Conservation (phyloP, 2,888 invertebrate species). For the Fissipunctia ypsillon region DNA sequence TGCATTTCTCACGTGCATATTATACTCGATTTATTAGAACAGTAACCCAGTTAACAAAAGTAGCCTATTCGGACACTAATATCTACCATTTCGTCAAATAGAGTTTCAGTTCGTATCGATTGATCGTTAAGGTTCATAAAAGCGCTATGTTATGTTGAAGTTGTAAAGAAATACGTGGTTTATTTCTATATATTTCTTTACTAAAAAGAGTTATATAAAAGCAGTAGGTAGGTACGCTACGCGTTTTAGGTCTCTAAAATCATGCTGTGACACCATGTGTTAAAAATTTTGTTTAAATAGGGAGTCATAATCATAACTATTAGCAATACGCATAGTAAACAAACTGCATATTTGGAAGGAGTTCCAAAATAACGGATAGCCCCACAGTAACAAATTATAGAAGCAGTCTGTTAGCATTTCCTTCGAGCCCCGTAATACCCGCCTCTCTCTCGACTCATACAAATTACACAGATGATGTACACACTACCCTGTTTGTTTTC, state of each 20-base stretch:
- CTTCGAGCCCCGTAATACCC: conserved; percentile 22
- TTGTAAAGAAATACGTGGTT: background rate
- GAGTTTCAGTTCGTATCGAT: background rate
- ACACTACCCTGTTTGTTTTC: conserved; percentile 32
- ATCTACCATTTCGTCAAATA: background rate
- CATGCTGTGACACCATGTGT: background rate
- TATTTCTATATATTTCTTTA: background rate
- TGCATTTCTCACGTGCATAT: too few species aligned
- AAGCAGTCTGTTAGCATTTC: conserved; percentile 42
- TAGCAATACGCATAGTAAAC: background rate
- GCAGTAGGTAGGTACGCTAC: too few species aligned
- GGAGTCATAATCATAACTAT: background rate
- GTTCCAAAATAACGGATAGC: conserved; percentile 15
- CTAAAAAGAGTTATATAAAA: background rate
- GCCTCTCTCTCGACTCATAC: conserved; percentile 27
- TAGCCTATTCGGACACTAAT: background rate
- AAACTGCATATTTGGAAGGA: conserved; percentile 19
- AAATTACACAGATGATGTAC: conserved; percentile 37
- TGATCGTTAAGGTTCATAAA: background rate
- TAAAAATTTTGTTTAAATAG: background rate
- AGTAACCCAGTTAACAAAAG: too few species aligned
- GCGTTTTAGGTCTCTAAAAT: background rate
- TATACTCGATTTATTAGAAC: background rate
- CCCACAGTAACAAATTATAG: conserved; percentile 36
- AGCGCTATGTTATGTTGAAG: background rate